Evolutionary conservation across 2,888 invertebrate genomes (phyloP).

Genomic region (Pharmacophagus antenor): DNA sequence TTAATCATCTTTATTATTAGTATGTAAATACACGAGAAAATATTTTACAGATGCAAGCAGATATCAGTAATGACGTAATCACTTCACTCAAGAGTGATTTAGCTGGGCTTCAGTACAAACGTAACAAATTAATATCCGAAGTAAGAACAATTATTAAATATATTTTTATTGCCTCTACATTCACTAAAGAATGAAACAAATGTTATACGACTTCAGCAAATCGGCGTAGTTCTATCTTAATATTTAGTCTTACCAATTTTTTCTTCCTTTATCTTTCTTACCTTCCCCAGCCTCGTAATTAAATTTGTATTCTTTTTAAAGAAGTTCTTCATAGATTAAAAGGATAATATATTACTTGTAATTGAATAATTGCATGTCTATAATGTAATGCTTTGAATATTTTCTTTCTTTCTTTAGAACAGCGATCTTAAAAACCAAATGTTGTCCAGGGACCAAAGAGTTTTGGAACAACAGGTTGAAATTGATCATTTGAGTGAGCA

Average conservation of each 20-base stretch:
- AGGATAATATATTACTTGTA: neutral
- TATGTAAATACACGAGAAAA: neutral
- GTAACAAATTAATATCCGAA: constrained; percentile 89
- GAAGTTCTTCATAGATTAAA: too few species aligned
- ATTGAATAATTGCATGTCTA: neutral
- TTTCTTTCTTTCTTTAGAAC: constrained; percentile 67
- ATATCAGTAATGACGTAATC: constrained; percentile 83
- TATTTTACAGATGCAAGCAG: constrained; percentile 78
- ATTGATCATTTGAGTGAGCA: constrained; percentile 90
- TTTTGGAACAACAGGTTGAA: constrained; percentile 89
- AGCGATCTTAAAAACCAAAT: constrained; percentile 86
- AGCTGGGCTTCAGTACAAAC: constrained; percentile 91
- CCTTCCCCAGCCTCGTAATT: too few species aligned
- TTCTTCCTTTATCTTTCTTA: too few species aligned
- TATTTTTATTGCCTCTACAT: neutral
- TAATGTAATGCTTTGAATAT: neutral
- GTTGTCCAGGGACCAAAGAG: constrained; percentile 85
- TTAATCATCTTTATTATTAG: neutral
- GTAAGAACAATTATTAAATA: constrained; percentile 61
- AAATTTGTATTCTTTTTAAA: too few species aligned
- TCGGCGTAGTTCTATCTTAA: too few species aligned
- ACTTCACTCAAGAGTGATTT: constrained; percentile 90
- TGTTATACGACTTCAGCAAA: too few species aligned
- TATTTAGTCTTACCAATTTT: too few species aligned
- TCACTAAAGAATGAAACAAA: neutral